Percentiles rank a stretch among this genome's conserved stretches.
Conservation (phyloP, 2,797 vertebrate genomes). For the Catharus ustulatus region DNA sequence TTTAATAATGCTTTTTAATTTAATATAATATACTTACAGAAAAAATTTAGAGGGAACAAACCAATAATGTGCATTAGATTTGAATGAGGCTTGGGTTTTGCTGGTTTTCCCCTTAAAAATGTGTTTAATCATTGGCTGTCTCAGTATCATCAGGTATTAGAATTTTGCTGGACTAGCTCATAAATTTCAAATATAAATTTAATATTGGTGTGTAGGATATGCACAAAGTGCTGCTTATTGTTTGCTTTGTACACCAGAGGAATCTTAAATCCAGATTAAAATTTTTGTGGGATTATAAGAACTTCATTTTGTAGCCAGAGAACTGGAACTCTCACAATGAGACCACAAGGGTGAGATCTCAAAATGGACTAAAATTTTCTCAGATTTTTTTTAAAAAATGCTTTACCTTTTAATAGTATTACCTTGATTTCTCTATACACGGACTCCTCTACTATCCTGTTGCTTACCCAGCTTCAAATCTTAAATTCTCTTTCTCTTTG, state of each 20-base stretch:
- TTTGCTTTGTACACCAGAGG: background rate
- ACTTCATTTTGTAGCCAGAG: background rate
- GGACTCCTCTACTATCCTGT: background rate
- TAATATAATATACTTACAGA: background rate
- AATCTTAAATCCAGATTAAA: background rate
- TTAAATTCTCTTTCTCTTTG: background rate
- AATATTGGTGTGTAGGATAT: fast-evolving
- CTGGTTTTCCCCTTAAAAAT: background rate
- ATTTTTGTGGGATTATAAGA: background rate
- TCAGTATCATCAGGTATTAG: background rate
- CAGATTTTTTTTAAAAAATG: background rate
- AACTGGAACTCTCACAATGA: background rate
- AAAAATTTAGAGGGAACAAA: too few species aligned
- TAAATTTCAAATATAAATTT: background rate
- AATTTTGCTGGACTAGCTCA: background rate
- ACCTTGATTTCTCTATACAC: fast-evolving
- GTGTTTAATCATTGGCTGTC: background rate
- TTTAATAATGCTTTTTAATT: too few species aligned
- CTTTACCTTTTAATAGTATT: background rate
- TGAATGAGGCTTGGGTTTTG: background rate
- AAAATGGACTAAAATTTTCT: background rate
- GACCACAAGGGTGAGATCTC: background rate
- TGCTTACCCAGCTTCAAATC: background rate
- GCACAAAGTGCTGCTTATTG: background rate
- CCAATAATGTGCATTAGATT: background rate